Conservation (phyloP, 2,797 vertebrate species). For the Anas bernieri region DNA sequence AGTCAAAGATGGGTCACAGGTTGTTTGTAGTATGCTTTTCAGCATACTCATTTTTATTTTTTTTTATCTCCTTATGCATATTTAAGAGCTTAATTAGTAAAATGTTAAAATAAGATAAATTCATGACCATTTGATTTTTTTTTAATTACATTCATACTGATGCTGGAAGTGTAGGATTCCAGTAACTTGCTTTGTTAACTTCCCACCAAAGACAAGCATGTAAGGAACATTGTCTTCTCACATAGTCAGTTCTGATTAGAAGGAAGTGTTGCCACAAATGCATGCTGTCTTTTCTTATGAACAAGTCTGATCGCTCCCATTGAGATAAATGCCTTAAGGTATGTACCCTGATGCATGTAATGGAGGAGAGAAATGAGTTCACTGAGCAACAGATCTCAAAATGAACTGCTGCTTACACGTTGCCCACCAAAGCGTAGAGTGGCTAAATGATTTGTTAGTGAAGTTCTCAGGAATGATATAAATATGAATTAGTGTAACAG, state of each 20-base stretch:
- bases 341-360: not conserved
- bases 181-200: constrained; percentile 26
- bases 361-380: not conserved
- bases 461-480: not conserved
- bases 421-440: not conserved
- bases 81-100: not conserved
- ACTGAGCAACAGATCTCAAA: not conserved
- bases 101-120: not conserved
- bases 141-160: not conserved
- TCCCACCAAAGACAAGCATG: not conserved
- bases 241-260: not conserved
- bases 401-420: not conserved
- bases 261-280: constrained; percentile 1
- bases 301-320: not conserved
- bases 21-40: not conserved
- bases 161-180: not conserved
- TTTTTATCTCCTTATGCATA: not conserved
- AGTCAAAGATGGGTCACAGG: not conserved
- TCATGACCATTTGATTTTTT: fast-evolving
- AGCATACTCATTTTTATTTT: not conserved
- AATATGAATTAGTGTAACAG: not conserved
- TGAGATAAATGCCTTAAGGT: not conserved
- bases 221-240: not conserved
- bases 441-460: not conserved
- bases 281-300: not conserved